Base-by-base conservation (phyloP, 2,113 vertebrate species). In the Pachypanchax playfairii region DNA sequence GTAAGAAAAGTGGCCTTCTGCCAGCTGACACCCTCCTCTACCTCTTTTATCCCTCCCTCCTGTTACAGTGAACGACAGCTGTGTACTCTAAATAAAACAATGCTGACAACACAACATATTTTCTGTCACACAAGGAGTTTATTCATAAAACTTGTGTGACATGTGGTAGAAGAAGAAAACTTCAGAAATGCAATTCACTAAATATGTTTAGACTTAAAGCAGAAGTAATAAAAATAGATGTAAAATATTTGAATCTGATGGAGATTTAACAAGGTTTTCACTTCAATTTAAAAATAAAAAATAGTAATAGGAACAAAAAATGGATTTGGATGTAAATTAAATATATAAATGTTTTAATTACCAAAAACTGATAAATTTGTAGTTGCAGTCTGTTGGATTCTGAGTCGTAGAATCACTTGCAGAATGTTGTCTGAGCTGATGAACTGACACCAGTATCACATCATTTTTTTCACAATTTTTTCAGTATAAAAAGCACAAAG, bases 41-140 rank as follows among this genome's bases (percentile, higher is more conserved):
- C 44, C 48, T 61, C 56, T 5, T 20, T 44, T 4, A 41, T 60
- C 28, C 42, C 55, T 43, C 53, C 49, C 13, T 60, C 58, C 28
- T 65, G 44, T 13, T 70, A 39, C 59, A 62, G 46, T 50, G 43
- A 73, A 67, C 35, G 56, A 67, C 77, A 82, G 55, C 58, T 57
- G 63, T 49, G 38, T n/a, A 58, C 31, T 31, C 24, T 50, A 70
- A 13, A 48, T 53, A 39, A 65, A 76, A 54, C 74, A 69, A n/a
- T 31, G 14, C 47, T 25, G 60, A 62, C 59, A 2, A 31, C 22
- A 36, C 60, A 9, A 28, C 11, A 22, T 15, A 51, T 31, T 58
- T 48, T n/a, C 57, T 76, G 69, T 61, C 58, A 62, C 35, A 33
- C 43, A 2, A 18, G 35, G 31, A 65, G 38, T 28, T 42, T 57